Conservation (phyloP, 2,113 vertebrate genomes). For the Strigops habroptila region DNA sequence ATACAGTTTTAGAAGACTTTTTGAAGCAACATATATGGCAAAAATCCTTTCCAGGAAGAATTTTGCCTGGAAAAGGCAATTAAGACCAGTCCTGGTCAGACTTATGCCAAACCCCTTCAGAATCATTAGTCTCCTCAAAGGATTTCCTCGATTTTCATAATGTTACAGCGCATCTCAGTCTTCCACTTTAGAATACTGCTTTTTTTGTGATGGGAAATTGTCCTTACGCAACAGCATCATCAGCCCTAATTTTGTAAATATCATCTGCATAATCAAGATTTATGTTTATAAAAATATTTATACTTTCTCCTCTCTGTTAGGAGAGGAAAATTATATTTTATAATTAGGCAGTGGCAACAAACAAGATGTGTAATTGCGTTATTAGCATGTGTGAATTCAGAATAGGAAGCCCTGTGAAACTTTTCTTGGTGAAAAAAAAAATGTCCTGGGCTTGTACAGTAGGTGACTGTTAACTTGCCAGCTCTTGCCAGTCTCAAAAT, state of each 20-base stretch:
- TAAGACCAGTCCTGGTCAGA: not conserved
- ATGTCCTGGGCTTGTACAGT: not conserved
- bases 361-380: not conserved
- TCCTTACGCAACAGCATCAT: not conserved
- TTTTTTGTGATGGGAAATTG: not conserved
- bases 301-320: not conserved
- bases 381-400: constrained; percentile 55
- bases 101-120: not conserved
- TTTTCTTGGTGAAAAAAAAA: constrained; percentile 32
- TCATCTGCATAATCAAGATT: not conserved
- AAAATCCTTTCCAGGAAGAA: not conserved
- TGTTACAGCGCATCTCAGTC: not conserved
- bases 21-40: not conserved
- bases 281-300: constrained; percentile 2
- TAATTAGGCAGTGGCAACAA: constrained; percentile 25
- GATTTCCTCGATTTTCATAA: not conserved
- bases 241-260: not conserved
- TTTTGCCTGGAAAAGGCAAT: not conserved
- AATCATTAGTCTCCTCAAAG: not conserved
- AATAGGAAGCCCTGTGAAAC: constrained; percentile 34
- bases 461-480: constrained; percentile 51
- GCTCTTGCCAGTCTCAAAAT: constrained; percentile 15
- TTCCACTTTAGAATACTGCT: not conserved
- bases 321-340: constrained; percentile 20
- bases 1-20: not conserved